Evolutionary conservation across 92 coral and sea anemone species (phyloP).

Genomic region (Epizoanthus illoricatus): DNA sequence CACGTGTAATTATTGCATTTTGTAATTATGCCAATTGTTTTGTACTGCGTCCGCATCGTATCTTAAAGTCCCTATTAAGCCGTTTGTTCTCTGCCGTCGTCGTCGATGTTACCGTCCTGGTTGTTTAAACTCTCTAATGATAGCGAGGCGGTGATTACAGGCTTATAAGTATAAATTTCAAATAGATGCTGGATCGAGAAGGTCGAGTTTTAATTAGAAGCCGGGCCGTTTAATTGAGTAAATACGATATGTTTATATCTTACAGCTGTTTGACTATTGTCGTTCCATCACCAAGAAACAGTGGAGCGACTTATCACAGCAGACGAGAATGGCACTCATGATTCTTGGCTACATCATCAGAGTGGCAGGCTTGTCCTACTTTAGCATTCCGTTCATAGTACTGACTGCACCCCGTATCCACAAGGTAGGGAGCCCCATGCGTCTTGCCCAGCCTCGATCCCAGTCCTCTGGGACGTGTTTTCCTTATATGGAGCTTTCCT

Average conservation of each 20-base stretch:
- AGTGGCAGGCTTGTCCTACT: slow-evolving; percentile 64
- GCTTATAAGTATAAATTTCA: background rate
- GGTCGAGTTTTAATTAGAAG: too few relatives aligned
- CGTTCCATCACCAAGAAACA: slow-evolving; percentile 57
- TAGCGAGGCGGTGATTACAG: too few relatives aligned
- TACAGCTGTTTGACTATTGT: slow-evolving; percentile 55
- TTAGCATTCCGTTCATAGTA: slow-evolving; percentile 67
- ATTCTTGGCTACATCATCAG: slow-evolving; percentile 50
- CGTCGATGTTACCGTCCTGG: background rate
- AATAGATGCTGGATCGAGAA: too few relatives aligned
- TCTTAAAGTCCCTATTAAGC: too few relatives aligned
- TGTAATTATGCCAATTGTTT: too few relatives aligned
- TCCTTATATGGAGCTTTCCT: too few relatives aligned
- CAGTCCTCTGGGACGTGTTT: too few relatives aligned
- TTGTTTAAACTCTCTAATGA: background rate
- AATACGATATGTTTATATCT: background rate
- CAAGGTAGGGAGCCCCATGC: slow-evolving; percentile 58
- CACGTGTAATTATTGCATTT: too few relatives aligned
- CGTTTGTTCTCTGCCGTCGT: too few relatives aligned
- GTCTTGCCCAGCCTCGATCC: too few relatives aligned
- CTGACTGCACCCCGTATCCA: slow-evolving; percentile 66
- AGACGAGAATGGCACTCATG: slow-evolving; percentile 46
- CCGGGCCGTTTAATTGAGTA: background rate
- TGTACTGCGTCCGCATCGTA: too few relatives aligned
- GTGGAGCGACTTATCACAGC: slow-evolving; percentile 54